Percentiles rank a stretch among this genome's conserved stretches.
These are phyloP conservation scores for Brachyistius frenatus DNA, from an alignment of 2,113 vertebrate genomes.

Conservation along the genomic window DNA sequence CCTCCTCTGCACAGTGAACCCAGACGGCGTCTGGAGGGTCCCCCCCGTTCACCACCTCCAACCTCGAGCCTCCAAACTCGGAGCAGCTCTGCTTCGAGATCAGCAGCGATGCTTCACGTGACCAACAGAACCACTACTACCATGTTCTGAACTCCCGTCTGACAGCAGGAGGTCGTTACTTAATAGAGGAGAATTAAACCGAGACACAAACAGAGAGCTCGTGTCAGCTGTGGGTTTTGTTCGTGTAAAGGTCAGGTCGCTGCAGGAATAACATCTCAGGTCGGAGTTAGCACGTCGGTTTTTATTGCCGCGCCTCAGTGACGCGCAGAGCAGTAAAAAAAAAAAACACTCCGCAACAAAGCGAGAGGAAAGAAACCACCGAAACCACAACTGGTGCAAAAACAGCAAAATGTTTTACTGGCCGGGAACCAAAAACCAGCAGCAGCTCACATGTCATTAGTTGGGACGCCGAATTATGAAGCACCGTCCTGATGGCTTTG, in stretches of 20 bases:
- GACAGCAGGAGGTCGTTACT: constrained; percentile 50
- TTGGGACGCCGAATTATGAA: no score
- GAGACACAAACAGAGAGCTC: constrained; percentile 68
- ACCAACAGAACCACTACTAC: constrained; percentile 55
- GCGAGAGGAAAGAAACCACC: constrained; percentile 43
- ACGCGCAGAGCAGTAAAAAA: constrained; percentile 48
- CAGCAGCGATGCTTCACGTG: constrained; percentile 58
- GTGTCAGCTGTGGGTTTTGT: constrained; percentile 61
- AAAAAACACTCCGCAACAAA: constrained; percentile 29
- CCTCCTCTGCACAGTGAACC: no score
- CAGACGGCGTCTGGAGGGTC: no score
- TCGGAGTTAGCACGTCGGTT: constrained; percentile 48
- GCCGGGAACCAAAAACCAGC: no score
- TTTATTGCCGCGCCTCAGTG: constrained; percentile 60
- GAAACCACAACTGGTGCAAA: constrained; percentile 43
- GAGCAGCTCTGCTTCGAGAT: constrained; percentile 42
- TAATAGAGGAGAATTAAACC: constrained; percentile 38
- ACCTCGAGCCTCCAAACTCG: no score
- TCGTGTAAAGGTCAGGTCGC: constrained; percentile 63
- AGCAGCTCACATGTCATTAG: no score
- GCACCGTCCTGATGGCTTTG: constrained; percentile 12
- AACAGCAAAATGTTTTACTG: no score
- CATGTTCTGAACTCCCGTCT: constrained; percentile 55
- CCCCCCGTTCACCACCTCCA: no score
- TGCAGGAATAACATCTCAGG: constrained; percentile 64